Base-by-base conservation (phyloP, 1,140 invertebrate genomes). In the Eurosta solidaginis region DNA sequence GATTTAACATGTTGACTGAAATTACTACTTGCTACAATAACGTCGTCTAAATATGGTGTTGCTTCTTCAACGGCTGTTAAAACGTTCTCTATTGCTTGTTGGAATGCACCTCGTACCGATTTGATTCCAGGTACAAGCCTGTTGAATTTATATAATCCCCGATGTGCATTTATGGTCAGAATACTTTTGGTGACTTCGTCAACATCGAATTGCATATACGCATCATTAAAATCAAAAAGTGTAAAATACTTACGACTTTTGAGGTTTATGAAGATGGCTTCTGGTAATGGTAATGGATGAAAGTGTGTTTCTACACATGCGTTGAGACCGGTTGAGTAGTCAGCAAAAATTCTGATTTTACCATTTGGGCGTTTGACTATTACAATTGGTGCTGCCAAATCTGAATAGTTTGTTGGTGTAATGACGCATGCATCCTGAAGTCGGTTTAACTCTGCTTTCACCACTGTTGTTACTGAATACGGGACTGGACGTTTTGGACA, bases 1-100 rank as follows among this genome's bases (percentile, higher is more conserved):
- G 42, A 74, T 74, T 74, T 10, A 45, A 9, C 44, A 44, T 83
- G 89, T 74, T 88, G 88, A 12, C 81, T 81, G 6, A 90, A 79
- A 27, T 44, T 42, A n/a, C 20, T 45, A 25, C 40, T 74, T 74
- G 68, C 40, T 20, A 74, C 42, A 42, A 68, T 68, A 36, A 68
- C 36, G 27, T 68, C 59, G 27, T 68, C 59, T 45, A 74, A 44
- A 45, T 44, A 22, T 10, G 40, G 36, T 22, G 9, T 74, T 14
- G 25, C 27, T 27, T 22, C 40, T 42, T 74, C 14, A 44, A 74
- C 44, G n/a, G 17, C 68, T 14, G 40, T 42, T 22, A 27, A 44
- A 4, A 45, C 36, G 5, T 74, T 7, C 9, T 75, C 44, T 45
- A 75, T 74, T 10, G 42, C 42, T n/a, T 27, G 68, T 22, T 75